These are phyloP conservation scores for Vanessa cardui DNA, from an alignment of 2,888 invertebrate genomes.

Conservation along the genomic window DNA sequence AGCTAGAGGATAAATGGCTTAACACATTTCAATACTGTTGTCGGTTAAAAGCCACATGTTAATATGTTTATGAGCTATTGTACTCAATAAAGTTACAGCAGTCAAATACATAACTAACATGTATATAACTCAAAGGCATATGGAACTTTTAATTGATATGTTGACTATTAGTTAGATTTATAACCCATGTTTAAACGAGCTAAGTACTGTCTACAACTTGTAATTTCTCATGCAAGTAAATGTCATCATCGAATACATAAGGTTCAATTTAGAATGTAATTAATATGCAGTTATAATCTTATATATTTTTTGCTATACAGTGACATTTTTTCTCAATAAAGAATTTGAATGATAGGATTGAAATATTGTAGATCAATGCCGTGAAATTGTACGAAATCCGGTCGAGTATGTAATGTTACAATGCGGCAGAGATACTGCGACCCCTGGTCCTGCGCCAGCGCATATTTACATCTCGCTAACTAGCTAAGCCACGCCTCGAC, in stretches of 20 bases:
- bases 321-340: neutral
- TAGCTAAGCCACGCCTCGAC: constrained; percentile 58
- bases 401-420: constrained; percentile 44
- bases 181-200: constrained; percentile 28
- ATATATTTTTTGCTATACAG: too few relatives aligned
- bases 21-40: neutral
- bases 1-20: neutral
- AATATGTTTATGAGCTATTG: constrained; percentile 27
- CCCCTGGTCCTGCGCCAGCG: constrained; percentile 49
- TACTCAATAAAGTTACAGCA: constrained; percentile 22
- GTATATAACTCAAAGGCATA: constrained; percentile 56
- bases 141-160: constrained; percentile 40
- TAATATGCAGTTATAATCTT: neutral
- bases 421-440: constrained; percentile 56
- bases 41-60: constrained; percentile 22
- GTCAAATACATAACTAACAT: constrained; percentile 30
- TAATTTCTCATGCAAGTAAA: constrained; percentile 3
- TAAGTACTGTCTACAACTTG: constrained; percentile 14
- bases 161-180: constrained; percentile 44
- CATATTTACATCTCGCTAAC: constrained; percentile 64
- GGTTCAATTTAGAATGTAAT: neutral
- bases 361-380: neutral
- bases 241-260: neutral
- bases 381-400: constrained; percentile 35
- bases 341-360: neutral